Conservation (phyloP, 1,140 invertebrate genomes). For the Caenorhabditis inopinata region DNA sequence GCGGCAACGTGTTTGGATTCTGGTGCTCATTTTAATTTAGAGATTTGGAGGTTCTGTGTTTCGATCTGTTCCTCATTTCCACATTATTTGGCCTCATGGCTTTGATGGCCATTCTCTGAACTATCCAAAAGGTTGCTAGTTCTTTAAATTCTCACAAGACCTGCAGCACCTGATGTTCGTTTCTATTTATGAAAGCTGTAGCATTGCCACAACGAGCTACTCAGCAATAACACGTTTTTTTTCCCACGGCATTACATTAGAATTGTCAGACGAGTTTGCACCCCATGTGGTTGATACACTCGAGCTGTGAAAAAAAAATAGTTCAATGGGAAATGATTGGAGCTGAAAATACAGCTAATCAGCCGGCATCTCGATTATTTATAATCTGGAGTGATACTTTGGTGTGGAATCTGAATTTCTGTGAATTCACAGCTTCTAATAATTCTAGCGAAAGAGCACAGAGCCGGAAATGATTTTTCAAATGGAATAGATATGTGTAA, state of each 20-base stretch:
- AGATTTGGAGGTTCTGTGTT: background rate
- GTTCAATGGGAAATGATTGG: no score
- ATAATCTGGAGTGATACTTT: no score
- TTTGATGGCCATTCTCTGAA: background rate
- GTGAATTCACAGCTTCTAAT: no score
- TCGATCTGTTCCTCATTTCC: background rate
- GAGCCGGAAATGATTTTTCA: no score
- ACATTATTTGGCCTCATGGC: background rate
- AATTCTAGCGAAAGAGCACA: no score
- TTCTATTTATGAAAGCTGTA: background rate
- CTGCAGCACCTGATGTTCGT: constrained; percentile 15
- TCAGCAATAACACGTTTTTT: background rate
- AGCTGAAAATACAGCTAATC: no score
- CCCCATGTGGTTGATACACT: no score
- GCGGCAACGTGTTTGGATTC: background rate
- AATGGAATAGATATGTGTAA: no score
- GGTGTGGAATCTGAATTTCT: no score
- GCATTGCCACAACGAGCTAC: background rate
- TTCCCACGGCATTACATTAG: background rate
- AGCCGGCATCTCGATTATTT: no score
- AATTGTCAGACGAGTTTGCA: background rate
- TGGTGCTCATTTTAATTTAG: background rate
- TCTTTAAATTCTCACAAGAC: background rate
- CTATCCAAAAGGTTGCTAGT: background rate
- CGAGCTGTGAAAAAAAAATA: no score